phyloP scores from a whole-genome alignment of 2,113 vertebrate species.

The Uria lomvia region DNA sequence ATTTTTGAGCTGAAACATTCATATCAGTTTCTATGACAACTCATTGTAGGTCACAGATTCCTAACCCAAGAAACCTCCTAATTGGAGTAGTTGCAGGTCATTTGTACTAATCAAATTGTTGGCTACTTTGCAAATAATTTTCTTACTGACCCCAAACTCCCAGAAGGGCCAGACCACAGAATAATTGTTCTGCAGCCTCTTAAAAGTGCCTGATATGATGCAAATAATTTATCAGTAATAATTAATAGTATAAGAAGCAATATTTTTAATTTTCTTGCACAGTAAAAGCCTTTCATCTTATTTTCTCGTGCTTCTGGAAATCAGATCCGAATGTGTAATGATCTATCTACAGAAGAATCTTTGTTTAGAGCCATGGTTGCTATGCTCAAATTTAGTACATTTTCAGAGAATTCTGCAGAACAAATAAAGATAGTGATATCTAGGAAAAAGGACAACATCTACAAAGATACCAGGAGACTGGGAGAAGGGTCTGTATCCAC shows the following conservation, averaged over 20 bases:
- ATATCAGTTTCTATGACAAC: slow-evolving; percentile 59
- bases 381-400: neutral
- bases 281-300: neutral
- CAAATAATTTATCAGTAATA: slow-evolving; percentile 25
- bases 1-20: neutral
- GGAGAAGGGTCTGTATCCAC: neutral
- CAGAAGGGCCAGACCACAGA: neutral
- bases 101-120: slow-evolving; percentile 59
- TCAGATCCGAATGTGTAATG: neutral
- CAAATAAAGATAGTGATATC: neutral
- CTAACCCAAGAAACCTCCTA: slow-evolving; percentile 46
- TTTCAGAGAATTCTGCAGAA: slow-evolving; percentile 12
- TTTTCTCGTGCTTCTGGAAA: slow-evolving; percentile 9
- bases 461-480: neutral
- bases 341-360: neutral
- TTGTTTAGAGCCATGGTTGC: slow-evolving; percentile 6
- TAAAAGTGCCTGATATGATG: neutral
- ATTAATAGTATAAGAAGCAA: neutral
- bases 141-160: slow-evolving; percentile 20
- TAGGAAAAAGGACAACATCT: neutral
- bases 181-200: slow-evolving; percentile 8
- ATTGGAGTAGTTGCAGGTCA: slow-evolving; percentile 44
- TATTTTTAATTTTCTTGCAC: neutral
- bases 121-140: slow-evolving; percentile 47
- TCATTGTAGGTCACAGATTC: slow-evolving; percentile 35